Evolutionary conservation across 2,797 vertebrate species (phyloP).

Genomic region (Anisognathus igniventris): DNA sequence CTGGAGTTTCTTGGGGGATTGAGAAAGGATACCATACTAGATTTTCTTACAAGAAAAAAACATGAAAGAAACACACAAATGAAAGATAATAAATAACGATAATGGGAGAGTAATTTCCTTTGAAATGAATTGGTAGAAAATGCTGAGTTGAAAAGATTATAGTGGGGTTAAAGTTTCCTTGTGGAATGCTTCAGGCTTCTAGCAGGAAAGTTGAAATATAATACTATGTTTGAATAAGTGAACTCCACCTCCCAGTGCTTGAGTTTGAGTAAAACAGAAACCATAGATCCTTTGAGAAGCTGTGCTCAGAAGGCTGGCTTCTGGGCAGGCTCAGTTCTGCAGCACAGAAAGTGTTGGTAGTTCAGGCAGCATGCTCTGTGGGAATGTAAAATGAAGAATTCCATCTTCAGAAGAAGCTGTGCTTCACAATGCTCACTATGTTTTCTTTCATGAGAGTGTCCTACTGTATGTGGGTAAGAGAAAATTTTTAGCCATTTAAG

Average conservation of each 20-base stretch:
- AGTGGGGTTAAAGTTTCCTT: neutral
- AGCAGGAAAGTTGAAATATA: neutral
- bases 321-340: neutral
- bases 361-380: neutral
- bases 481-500: neutral
- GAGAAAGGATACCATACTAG: neutral
- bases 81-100: neutral
- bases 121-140: neutral
- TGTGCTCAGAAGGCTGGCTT: neutral
- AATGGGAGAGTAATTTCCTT: neutral
- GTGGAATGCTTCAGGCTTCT: neutral
- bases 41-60: neutral
- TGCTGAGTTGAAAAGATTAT: neutral
- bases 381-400: neutral
- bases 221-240: neutral
- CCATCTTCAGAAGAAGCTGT: neutral
- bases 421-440: neutral
- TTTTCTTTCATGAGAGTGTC: neutral
- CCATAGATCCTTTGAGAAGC: neutral
- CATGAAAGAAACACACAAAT: neutral
- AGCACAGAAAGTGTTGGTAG: neutral
- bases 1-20: neutral
- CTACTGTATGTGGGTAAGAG: neutral
- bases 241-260: neutral
- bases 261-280: neutral